phyloP scores from a whole-genome alignment of 2,797 vertebrate genomes.

The Holocentrus rufus region DNA sequence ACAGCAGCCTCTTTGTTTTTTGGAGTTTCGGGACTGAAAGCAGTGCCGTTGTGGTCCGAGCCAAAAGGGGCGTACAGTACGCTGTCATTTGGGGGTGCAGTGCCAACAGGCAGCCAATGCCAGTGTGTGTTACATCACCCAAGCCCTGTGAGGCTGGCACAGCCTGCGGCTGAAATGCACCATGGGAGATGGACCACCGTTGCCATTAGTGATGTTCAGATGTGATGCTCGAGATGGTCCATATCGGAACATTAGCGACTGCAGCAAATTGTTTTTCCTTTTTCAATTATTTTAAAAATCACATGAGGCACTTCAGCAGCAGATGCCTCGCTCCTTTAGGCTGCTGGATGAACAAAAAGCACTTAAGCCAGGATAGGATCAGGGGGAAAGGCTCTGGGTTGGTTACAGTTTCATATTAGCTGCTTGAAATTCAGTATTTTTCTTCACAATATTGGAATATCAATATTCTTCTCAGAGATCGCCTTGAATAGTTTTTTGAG shows the following conservation, averaged over 20 bases:
- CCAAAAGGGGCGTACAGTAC: conserved; percentile 69
- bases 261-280: conserved; percentile 4
- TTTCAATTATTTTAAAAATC: background rate
- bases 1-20: conserved; percentile 80
- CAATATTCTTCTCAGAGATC: too few relatives aligned
- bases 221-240: conserved; percentile 20
- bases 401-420: background rate
- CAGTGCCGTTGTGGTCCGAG: conserved; percentile 70
- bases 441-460: background rate
- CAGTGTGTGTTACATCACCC: conserved; percentile 76
- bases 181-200: conserved; percentile 61
- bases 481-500: too few relatives aligned
- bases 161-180: conserved; percentile 73
- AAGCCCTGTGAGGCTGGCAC: conserved; percentile 80
- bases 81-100: conserved; percentile 69
- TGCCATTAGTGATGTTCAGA: conserved; percentile 34
- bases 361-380: background rate
- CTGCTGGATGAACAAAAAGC: background rate
- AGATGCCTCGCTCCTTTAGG: background rate
- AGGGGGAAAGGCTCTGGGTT: background rate
- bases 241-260: conserved; percentile 11
- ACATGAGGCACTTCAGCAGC: background rate
- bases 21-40: conserved; percentile 66
- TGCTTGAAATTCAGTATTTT: background rate
- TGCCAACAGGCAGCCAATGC: conserved; percentile 68